phyloP scores from a whole-genome alignment of 2,888 invertebrate species.

The Penaeus monodon region DNA sequence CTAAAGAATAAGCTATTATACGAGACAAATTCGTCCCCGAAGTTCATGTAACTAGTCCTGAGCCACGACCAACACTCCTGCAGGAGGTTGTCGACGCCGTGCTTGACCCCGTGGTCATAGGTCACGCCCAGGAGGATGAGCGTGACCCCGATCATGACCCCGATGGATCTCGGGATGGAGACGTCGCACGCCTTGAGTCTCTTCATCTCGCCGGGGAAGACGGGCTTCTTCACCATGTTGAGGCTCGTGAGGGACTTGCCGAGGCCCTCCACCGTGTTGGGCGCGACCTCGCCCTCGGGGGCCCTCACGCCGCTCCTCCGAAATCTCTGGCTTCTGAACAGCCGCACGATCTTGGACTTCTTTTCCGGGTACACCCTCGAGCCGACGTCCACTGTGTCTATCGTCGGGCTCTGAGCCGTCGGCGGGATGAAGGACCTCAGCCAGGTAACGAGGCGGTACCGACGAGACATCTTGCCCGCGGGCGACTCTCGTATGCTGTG shows the following conservation, averaged over 20 bases:
- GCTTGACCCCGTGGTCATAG: constrained; percentile 59
- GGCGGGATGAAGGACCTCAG: constrained; percentile 25
- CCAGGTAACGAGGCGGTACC: constrained; percentile 41
- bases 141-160: constrained; percentile 49
- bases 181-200: constrained; percentile 30
- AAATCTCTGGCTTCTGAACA: constrained; percentile 19
- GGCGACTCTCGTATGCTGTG: constrained; percentile 46
- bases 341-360: constrained; percentile 37
- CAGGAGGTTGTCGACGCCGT: constrained; percentile 45
- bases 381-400: constrained; percentile 37
- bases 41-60: constrained; percentile 58
- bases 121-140: constrained; percentile 55
- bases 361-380: constrained; percentile 46
- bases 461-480: constrained; percentile 12
- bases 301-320: constrained; percentile 14
- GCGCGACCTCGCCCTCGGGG: not conserved
- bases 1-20: constrained; percentile 51
- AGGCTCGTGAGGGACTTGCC: too few species aligned
- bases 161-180: constrained; percentile 46
- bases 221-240: constrained; percentile 1
- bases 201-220: not conserved
- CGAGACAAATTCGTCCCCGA: constrained; percentile 59
- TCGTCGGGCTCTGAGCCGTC: constrained; percentile 1
- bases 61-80: constrained; percentile 56
- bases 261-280: too few species aligned